Evolutionary conservation across 2,888 invertebrate species (phyloP), one percentile per base, ranked within the genome.

Genomic region (Tachina grossa): DNA sequence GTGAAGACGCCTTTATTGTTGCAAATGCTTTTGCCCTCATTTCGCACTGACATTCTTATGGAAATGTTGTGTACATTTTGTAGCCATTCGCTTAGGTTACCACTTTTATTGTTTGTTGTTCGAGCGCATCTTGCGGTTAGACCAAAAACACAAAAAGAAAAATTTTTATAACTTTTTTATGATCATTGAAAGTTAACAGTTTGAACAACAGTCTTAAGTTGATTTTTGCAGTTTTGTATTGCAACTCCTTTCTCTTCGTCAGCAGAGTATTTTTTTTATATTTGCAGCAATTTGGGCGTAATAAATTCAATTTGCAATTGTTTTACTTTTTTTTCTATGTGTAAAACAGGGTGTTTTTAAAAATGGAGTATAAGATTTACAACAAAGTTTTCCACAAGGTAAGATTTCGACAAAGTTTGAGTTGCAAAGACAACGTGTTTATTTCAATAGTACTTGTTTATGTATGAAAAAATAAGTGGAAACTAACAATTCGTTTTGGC

Each of bases 91-190:
- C 16, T 77, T 76, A 72, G 75, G 66, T 76, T 79, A 72, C 66
- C 59, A 85, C 66, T 80, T 85, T 85, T 76, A 82, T 83, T 85
- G 83, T 79, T 31, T 76, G 41, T 45, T 76, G 39, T 75, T 68
- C 51, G 66, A 83, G 83, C 66, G 77, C 51, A 68, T 78, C 59
- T 74, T 78, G 72, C 45, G 79, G 84, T 80, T 78, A 61, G 66
- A 75, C 45, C 75, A 75, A 31, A 31, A 31, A 6, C 31, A 69
- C 59, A 75, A 57, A 19, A 69, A 45, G 19, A 80, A 53, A n/a
- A 66, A 45, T 8, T 16, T 11, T 47, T 16, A 79, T 61, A 31
- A 39, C 59, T 83, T 72, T 45, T 74, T 66, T 75, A 43, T 77
- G 47, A 22, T 65, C 55, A 59, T 61, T 61, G 68, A 51, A 79